These are phyloP conservation scores for Zeugodacus cucurbitae DNA, from an alignment of 1,140 invertebrate genomes.

Conservation along the genomic window DNA sequence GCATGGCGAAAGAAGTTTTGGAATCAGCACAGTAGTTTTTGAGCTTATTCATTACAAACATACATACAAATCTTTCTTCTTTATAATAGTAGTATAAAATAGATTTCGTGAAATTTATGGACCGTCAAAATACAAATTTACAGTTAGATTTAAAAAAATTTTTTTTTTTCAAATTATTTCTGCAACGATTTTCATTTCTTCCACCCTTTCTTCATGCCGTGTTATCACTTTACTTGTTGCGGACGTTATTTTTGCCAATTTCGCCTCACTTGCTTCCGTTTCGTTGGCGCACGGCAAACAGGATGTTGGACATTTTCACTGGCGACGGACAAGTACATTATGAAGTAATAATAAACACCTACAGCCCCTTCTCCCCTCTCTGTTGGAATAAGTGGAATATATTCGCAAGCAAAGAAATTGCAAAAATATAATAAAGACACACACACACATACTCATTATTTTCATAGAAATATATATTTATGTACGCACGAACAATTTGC, in stretches of 20 bases:
- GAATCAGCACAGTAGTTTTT: too few species aligned
- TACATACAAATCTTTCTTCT: too few species aligned
- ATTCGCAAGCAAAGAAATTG: not conserved
- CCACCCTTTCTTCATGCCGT: not conserved
- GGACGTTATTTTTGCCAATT: conserved; percentile 5
- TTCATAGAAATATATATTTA: too few species aligned
- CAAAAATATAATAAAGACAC: not conserved
- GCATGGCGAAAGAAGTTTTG: too few species aligned
- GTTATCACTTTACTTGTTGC: not conserved
- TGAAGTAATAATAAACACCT: not conserved
- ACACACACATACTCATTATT: not conserved
- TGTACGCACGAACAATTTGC: too few species aligned
- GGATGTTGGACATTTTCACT: conserved; percentile 12
- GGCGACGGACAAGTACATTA: not conserved
- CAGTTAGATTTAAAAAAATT: too few species aligned
- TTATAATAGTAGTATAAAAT: too few species aligned
- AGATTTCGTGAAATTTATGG: too few species aligned
- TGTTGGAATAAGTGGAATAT: not conserved
- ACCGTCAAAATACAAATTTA: too few species aligned
- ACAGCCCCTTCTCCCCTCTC: not conserved
- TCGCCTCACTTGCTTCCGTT: conserved; percentile 7
- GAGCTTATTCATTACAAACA: too few species aligned
- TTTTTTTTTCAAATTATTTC: not conserved
- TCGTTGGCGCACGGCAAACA: not conserved
- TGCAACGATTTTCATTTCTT: not conserved